Base-by-base conservation (phyloP, 2,888 invertebrate genomes). In the Melieria omissa region DNA sequence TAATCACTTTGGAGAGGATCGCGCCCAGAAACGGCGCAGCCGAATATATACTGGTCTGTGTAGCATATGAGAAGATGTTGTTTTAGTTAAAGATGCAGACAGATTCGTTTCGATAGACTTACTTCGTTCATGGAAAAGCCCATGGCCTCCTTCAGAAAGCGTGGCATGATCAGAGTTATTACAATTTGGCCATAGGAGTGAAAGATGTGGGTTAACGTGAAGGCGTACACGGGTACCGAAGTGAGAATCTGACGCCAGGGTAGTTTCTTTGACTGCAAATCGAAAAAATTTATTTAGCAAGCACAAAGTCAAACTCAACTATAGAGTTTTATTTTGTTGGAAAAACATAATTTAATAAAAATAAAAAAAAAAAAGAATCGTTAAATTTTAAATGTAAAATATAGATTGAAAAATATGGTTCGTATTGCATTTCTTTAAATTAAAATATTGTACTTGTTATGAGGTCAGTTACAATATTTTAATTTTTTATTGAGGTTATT, bases 241-340 rank as follows among this genome's bases (percentile, higher is more conserved):
- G 83, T 85, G 0, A 88, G 65, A 65, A 90, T 85, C 12, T 83
- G 80, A 41, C 76, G 79, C 89, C 89, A 90, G 4, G 89, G 89
- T 41, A 89, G 83, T 44, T 74, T 74, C 3, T 80, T 69, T 52
- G 81, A 81, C 84, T 87, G 75, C 16, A 75, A 74, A 62, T 64
- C 44, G 9, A 63, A 60, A 14, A 60, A 16, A 69, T 54, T 45
- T 10, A 63, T 14, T 42, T 2, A 10, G 8, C 42, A 12, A 58
- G 60, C 44, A 14, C 47, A 46, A 63, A 29, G 14, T 6, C 63
- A 54, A 10, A 49, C 49, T 10, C 49, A 49, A 49, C n/a, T 14
- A 54, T 6, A 9, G 7, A 1, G 3, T 6, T n/a, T 6, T n/a
- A 14, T 54, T 3, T 14, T 4, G 16, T 6, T 45, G 49, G 41